Evolutionary conservation across 2,113 vertebrate species (phyloP), one percentile per base, ranked within the genome.

Genomic region (Psettodes erumei): DNA sequence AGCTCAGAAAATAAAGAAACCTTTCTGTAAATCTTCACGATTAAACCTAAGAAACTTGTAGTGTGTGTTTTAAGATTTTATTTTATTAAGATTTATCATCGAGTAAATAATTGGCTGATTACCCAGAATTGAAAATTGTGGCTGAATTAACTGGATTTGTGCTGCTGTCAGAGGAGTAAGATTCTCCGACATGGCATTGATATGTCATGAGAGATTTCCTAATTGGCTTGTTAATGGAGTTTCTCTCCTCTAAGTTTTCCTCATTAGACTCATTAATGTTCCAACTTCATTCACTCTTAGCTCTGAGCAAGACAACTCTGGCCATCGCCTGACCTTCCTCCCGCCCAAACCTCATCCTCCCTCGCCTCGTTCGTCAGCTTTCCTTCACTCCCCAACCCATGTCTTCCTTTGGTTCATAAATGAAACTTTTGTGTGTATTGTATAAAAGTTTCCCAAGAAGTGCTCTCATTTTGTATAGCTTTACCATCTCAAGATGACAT

Each of bases 401-500:
- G 21, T 56, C 53, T 62, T 19, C 23, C 15, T 55, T 33, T 8
- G 1, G 30, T 40, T 91, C 83, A 88, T 91, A 78, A 91, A 91
- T 84, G 53, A 88, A 88, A 81, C 84, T 89, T 89, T 1, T 42
- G 8, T 15, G 42, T 19, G 32, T 3, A 42, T 59, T 78, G 68
- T 66, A n/a, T 85, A 60, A 84, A 73, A 87, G 50, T 77, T 80
- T 33, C 58, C 42, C 18, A 71, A 13, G 61, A 67, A 86, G 74
- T 70, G 61, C 75, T 84, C 18, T 43, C 53, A 37, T 69, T 90
- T 86, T 68, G 67, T 79, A 61, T 43, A 33, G 69, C 55, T 66
- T 63, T 75, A 59, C 54, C 6, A 58, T 50, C 30, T 30, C 23
- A 64, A 58, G 56, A 85, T 53, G 60, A 67, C 79, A 87, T 71